phyloP scores from a whole-genome alignment of 2,888 invertebrate species.

The Orchesellides sinensis region DNA sequence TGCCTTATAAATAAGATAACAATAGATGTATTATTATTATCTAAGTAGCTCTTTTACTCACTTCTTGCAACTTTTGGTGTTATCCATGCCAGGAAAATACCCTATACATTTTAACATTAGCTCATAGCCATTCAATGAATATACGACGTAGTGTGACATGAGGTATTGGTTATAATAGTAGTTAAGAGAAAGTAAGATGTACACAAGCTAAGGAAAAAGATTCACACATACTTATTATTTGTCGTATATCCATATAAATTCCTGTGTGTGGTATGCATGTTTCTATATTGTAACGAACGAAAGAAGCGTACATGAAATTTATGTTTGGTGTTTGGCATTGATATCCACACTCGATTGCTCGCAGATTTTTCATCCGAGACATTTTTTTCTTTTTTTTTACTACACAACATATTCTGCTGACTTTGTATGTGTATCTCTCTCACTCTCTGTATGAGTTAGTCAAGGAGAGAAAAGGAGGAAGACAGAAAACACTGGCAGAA shows the following conservation, averaged over 20 bases:
- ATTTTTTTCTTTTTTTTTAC: slow-evolving; percentile 70
- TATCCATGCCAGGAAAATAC: slow-evolving; percentile 35
- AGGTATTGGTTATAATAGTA: slow-evolving; percentile 33
- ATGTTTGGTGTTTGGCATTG: slow-evolving; percentile 75
- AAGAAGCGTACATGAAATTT: slow-evolving; percentile 73
- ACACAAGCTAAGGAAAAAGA: slow-evolving; percentile 10
- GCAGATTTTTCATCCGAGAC: slow-evolving; percentile 75
- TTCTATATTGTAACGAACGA: slow-evolving; percentile 25
- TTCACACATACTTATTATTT: not conserved
- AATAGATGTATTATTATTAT: slow-evolving; percentile 54
- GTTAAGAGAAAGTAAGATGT: slow-evolving; percentile 59
- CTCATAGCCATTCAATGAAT: not conserved
- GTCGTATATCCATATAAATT: not conserved
- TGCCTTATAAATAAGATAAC: slow-evolving; percentile 50
- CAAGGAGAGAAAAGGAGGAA: slow-evolving; percentile 58
- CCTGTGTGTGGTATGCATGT: not conserved
- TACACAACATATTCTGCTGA: slow-evolving; percentile 50
- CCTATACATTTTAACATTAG: slow-evolving; percentile 22
- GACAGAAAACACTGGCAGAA: slow-evolving; percentile 75
- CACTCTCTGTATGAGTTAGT: slow-evolving; percentile 11
- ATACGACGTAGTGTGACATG: slow-evolving; percentile 46
- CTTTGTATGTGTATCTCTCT: slow-evolving; percentile 6
- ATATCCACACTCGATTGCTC: slow-evolving; percentile 75
- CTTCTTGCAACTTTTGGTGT: slow-evolving; percentile 29
- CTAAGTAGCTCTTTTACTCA: slow-evolving; percentile 7